Percentiles rank a stretch among this genome's conserved stretches.
These are phyloP conservation scores for Lasioglossum malachurum DNA, from an alignment of 2,888 invertebrate species.

Conservation along the genomic window DNA sequence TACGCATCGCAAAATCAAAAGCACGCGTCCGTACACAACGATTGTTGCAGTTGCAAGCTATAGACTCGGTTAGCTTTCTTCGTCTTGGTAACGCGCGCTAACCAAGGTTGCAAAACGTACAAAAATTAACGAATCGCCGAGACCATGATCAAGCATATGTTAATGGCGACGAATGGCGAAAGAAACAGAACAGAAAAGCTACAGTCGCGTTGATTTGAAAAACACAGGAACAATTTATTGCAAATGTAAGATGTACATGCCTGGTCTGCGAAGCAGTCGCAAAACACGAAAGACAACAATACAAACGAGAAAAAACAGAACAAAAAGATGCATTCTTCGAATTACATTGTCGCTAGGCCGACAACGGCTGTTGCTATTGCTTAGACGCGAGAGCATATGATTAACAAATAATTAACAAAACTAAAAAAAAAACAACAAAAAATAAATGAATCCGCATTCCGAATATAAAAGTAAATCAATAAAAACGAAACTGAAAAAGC, in stretches of 20 bases:
- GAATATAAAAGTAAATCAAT: background rate
- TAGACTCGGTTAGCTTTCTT: background rate
- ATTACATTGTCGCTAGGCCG: background rate
- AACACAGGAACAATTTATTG: constrained; percentile 21
- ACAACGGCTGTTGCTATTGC: background rate
- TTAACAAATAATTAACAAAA: no score
- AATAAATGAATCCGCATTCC: background rate
- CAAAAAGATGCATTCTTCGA: background rate
- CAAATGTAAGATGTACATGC: background rate
- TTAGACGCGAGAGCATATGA: background rate
- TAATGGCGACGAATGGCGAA: background rate
- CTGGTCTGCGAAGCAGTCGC: constrained; percentile 4
- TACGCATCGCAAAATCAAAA: background rate
- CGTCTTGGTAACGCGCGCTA: background rate
- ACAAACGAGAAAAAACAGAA: background rate
- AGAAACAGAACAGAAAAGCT: background rate
- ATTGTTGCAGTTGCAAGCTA: background rate
- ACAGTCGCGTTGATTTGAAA: background rate
- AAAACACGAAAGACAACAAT: background rate
- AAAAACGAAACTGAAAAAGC: background rate
- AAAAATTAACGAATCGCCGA: constrained; percentile 18
- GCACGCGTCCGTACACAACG: background rate
- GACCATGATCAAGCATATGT: background rate
- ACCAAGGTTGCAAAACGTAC: background rate
- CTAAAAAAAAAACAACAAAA: background rate